Base-by-base conservation (phyloP, 2,888 invertebrate species). In the Caenorhabditis sp. region DNA sequence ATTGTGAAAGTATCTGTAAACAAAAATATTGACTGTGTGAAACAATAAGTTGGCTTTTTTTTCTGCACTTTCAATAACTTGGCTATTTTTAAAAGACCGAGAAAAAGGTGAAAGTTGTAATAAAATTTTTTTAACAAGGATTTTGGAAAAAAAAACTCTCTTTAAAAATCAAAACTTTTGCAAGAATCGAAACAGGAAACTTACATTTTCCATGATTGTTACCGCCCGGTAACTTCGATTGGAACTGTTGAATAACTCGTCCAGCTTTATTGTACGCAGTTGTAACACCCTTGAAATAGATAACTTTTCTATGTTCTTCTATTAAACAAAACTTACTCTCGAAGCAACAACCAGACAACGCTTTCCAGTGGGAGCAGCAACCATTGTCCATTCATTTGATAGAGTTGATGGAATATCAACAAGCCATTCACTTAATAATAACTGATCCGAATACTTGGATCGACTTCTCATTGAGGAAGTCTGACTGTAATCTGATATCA, bases 401-500 rank as follows among this genome's bases (percentile, higher is more conserved):
- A 87, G 62, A 20, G 83, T 83, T 65, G 89, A 88, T 0, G 97
- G 97, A 66, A 93, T 91, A 80, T 96, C 94, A 0, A 93, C 90
- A 88, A 97, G 90, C 96, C 96, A 97, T 89, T 97, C 97, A 0
- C 96, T 95, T 69, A 93, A 87, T 93, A 96, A 96, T 8, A 96
- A 57, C 53, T 78, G 67, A 31, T 76, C 70, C 4, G 67, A 69
- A 56, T 76, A 80, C 53, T 78, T 77, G 12, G 43, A 43, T 14
- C 43, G 43, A 43, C 43, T 43, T 43, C 43, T 10, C 43, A 43
- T 43, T 14, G 43, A 43, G 5, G 43, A 43, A 10, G 43, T 43
- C 17, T 43, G 43, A 43, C 43, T 43, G 14, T 43, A 43, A 43
- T 43, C 43, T 43, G 43, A 43, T 7, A 43, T 14, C 12, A 43